A percentile compares a stretch with the other conserved stretches of the same genome.
Conservation (phyloP, 2,888 invertebrate genomes). For the Dolomedes plantarius region DNA sequence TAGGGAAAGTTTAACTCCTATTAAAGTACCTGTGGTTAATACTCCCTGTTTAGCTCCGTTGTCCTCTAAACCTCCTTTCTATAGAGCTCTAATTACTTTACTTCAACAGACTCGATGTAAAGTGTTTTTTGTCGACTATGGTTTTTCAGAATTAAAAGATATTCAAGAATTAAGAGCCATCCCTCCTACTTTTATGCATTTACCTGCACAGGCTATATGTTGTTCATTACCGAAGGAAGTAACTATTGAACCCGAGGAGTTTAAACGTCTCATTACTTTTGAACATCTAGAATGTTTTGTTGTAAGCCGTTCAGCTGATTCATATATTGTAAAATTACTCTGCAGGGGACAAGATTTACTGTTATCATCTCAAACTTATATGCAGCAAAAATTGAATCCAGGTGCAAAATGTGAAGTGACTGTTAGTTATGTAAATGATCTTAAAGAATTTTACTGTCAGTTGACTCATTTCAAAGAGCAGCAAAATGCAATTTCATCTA, state of each 20-base stretch:
- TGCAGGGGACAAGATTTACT: neutral
- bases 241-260: constrained; percentile 1
- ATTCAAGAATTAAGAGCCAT: constrained; percentile 41
- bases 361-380: neutral
- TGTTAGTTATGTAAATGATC: constrained; percentile 43
- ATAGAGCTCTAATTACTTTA: constrained; percentile 73
- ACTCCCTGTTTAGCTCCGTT: constrained; percentile 40
- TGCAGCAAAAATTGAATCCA: neutral
- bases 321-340: constrained; percentile 25
- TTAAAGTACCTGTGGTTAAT: constrained; percentile 13
- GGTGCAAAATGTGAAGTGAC: constrained; percentile 27
- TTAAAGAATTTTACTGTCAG: constrained; percentile 58
- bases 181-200: constrained; percentile 17
- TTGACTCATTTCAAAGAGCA: constrained; percentile 25
- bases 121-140: constrained; percentile 58
- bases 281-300: constrained; percentile 23
- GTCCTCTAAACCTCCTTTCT: constrained; percentile 71
- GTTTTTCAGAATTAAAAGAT: constrained; percentile 31
- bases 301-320: constrained; percentile 9
- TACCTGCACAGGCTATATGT: constrained; percentile 63
- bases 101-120: neutral
- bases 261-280: neutral
- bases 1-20: neutral
- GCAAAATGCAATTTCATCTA: constrained; percentile 18
- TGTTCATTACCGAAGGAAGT: constrained; percentile 35